These are phyloP conservation scores for Drosophila ambigua DNA, from an alignment of 1,140 invertebrate genomes.

Conservation along the genomic window DNA sequence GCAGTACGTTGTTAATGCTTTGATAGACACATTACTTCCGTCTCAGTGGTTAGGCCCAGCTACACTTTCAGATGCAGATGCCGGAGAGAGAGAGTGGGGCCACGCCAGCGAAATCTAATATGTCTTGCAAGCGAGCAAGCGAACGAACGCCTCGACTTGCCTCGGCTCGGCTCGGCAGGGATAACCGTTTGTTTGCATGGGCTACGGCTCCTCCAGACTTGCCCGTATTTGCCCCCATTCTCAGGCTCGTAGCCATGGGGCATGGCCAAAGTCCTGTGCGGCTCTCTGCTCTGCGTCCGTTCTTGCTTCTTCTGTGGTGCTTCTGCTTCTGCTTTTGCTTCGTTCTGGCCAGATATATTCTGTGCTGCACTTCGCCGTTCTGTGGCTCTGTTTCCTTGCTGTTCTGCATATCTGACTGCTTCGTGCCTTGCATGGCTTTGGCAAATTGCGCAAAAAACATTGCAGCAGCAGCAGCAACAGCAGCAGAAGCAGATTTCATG, in stretches of 20 bases:
- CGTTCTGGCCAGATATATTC: neutral
- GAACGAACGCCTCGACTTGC: constrained; percentile 33
- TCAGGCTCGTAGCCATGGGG: constrained; percentile 22
- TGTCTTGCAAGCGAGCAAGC: constrained; percentile 67
- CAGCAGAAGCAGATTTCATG: constrained; percentile 69
- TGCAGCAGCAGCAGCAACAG: constrained; percentile 17
- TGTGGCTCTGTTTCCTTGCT: constrained; percentile 44
- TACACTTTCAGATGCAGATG: constrained; percentile 22
- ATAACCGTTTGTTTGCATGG: constrained; percentile 80
- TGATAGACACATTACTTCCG: constrained; percentile 82
- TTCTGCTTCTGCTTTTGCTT: no score
- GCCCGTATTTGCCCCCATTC: constrained; percentile 27
- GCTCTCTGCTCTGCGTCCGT: no score
- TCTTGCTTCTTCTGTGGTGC: no score
- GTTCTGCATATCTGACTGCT: constrained; percentile 62
- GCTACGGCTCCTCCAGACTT: constrained; percentile 16
- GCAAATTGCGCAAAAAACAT: constrained; percentile 81
- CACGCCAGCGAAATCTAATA: constrained; percentile 68
- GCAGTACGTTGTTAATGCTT: constrained; percentile 78
- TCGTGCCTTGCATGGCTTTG: constrained; percentile 75
- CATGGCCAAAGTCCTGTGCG: constrained; percentile 21
- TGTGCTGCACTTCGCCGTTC: constrained; percentile 20
- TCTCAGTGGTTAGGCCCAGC: constrained; percentile 77
- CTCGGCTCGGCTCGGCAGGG: constrained; percentile 23
- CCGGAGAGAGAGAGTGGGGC: neutral